Evolutionary conservation across 2,888 invertebrate species (phyloP).

Genomic region (Rhagophthalmus giganteus): DNA sequence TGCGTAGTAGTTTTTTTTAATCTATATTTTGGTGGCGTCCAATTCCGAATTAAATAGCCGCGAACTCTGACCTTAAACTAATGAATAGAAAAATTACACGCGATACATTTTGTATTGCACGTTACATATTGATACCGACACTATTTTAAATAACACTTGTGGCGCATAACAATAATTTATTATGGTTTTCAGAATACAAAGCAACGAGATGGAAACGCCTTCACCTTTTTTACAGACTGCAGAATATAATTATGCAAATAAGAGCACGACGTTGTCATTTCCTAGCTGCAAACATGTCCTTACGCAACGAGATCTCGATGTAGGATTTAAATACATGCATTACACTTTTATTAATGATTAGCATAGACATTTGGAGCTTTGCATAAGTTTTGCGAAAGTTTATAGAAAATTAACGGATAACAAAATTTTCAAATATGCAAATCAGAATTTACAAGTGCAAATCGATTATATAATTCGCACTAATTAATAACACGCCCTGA

Average conservation of each 20-base stretch:
- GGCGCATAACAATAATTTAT: constrained; percentile 11
- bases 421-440: constrained; percentile 4
- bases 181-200: constrained; percentile 21
- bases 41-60: no score
- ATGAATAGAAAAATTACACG: background rate
- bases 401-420: constrained; percentile 7
- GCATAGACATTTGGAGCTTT: constrained; percentile 13
- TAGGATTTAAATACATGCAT: constrained; percentile 12
- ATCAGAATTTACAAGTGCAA: constrained; percentile 3
- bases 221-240: constrained; percentile 25
- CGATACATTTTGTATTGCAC: background rate
- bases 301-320: constrained; percentile 33
- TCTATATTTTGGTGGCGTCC: no score
- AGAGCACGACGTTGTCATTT: constrained; percentile 36
- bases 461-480: background rate
- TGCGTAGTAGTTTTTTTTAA: no score
- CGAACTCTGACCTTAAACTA: no score
- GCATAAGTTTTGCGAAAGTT: constrained; percentile 10
- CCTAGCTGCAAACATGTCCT: constrained; percentile 35
- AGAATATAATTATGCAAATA: constrained; percentile 38
- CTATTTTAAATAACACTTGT: constrained; percentile 12
- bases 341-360: constrained; percentile 18
- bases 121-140: no score
- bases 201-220: constrained; percentile 28
- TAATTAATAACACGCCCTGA: background rate